phyloP scores from a whole-genome alignment of 2,888 invertebrate species.

The Pollenia angustigena region DNA sequence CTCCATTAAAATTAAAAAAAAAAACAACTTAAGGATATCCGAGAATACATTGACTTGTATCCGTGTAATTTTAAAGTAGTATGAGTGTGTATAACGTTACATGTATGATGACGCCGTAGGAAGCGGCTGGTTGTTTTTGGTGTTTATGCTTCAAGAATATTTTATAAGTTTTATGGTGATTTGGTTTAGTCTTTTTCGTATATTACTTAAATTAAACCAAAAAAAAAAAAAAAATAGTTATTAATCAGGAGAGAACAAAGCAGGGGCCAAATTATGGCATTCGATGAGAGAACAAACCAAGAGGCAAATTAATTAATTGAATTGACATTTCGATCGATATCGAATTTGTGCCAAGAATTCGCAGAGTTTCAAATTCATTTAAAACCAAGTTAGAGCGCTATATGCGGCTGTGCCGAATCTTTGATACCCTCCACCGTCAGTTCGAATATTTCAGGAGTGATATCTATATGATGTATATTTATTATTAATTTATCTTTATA shows the following conservation, averaged over 20 bases:
- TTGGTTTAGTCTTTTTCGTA: conserved; percentile 34
- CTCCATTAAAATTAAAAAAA: conserved; percentile 9
- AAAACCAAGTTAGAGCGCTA: too few relatives aligned
- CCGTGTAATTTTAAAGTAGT: not conserved
- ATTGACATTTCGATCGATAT: too few relatives aligned
- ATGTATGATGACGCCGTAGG: conserved; percentile 48
- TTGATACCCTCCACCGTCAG: too few relatives aligned
- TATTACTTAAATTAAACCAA: conserved; percentile 7
- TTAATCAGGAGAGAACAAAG: conserved; percentile 21
- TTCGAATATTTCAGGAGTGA: too few relatives aligned
- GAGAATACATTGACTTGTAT: conserved; percentile 46
- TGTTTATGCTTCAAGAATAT: conserved; percentile 69
- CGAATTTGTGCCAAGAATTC: too few relatives aligned
- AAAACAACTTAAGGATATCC: conserved; percentile 66
- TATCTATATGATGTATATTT: too few relatives aligned
- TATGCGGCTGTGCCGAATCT: too few relatives aligned
- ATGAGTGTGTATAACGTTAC: conserved; percentile 11
- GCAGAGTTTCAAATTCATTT: too few relatives aligned
- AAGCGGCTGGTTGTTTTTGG: conserved; percentile 61
- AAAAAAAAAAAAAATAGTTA: conserved; percentile 30
- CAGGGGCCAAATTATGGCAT: not conserved
- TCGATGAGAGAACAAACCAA: not conserved
- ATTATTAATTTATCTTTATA: too few relatives aligned
- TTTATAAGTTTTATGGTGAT: conserved; percentile 65
- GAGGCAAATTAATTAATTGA: not conserved